phyloP scores from a whole-genome alignment of 2,888 invertebrate genomes.

The Caenorhabditis angaria region DNA sequence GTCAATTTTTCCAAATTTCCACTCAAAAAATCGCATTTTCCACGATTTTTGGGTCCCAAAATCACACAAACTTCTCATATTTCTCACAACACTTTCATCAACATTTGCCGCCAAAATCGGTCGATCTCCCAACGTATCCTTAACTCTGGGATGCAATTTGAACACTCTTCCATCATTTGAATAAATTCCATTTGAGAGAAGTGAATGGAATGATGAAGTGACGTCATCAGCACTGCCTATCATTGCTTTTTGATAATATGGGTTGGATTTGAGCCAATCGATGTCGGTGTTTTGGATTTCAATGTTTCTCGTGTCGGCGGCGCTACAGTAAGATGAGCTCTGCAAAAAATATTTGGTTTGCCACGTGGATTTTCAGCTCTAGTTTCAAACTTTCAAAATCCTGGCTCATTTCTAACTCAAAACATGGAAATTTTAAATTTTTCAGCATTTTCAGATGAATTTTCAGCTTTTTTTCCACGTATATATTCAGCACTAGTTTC shows the following conservation, averaged over 20 bases:
- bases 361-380: too few species aligned
- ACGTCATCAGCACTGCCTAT: slow-evolving; percentile 16
- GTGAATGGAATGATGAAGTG: slow-evolving; percentile 20
- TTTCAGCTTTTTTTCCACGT: too few species aligned
- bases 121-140: slow-evolving; percentile 1
- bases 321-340: neutral
- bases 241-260: slow-evolving; percentile 36
- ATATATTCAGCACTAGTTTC: too few species aligned
- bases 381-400: too few species aligned
- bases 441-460: too few species aligned
- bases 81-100: neutral
- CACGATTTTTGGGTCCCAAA: too few species aligned
- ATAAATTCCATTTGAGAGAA: slow-evolving; percentile 25
- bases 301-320: slow-evolving; percentile 11
- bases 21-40: too few species aligned
- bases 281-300: slow-evolving; percentile 25
- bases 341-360: neutral
- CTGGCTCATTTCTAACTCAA: too few species aligned
- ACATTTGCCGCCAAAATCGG: neutral
- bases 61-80: slow-evolving; percentile 10
- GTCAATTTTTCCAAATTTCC: neutral
- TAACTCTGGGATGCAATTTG: slow-evolving; percentile 23
- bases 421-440: too few species aligned
- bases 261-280: slow-evolving; percentile 30
- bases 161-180: slow-evolving; percentile 27